These are phyloP conservation scores for Acanthococcus lagerstroemiae DNA, from an alignment of 2,888 invertebrate genomes.

Conservation along the genomic window DNA sequence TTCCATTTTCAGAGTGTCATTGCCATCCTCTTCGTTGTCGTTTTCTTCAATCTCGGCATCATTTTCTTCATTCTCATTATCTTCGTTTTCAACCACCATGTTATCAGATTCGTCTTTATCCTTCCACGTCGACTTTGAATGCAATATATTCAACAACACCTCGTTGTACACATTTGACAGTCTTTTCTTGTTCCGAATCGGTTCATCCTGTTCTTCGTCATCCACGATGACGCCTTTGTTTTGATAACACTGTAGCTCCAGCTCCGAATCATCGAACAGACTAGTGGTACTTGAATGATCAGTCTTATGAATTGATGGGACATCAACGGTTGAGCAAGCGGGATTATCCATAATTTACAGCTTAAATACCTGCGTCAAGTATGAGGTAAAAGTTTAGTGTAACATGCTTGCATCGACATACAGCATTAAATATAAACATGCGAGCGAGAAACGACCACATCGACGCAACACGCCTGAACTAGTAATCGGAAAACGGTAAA, in stretches of 20 bases:
- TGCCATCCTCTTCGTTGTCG: neutral
- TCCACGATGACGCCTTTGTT: conserved; percentile 23
- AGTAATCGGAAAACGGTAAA: neutral
- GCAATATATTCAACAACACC: neutral
- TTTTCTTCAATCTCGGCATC: conserved; percentile 5
- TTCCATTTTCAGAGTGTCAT: conserved; percentile 1
- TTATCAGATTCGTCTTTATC: conserved; percentile 4
- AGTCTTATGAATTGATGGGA: conserved; percentile 25
- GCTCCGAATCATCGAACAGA: conserved; percentile 25
- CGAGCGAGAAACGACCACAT: neutral
- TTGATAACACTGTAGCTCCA: conserved; percentile 19
- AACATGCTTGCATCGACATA: too few relatives aligned
- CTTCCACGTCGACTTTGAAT: conserved; percentile 2
- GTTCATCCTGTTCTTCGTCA: conserved; percentile 19
- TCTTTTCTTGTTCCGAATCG: neutral
- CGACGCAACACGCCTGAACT: neutral
- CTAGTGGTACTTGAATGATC: conserved; percentile 23
- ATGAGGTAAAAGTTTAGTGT: too few relatives aligned
- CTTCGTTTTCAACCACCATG: too few relatives aligned
- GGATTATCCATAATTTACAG: conserved; percentile 18
- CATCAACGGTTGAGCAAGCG: conserved; percentile 24
- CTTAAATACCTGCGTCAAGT: neutral
- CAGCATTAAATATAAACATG: neutral
- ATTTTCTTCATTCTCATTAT: neutral
- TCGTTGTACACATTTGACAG: conserved; percentile 1